Evolutionary conservation across 2,888 invertebrate genomes (phyloP).

Genomic region (Blera fallax): DNA sequence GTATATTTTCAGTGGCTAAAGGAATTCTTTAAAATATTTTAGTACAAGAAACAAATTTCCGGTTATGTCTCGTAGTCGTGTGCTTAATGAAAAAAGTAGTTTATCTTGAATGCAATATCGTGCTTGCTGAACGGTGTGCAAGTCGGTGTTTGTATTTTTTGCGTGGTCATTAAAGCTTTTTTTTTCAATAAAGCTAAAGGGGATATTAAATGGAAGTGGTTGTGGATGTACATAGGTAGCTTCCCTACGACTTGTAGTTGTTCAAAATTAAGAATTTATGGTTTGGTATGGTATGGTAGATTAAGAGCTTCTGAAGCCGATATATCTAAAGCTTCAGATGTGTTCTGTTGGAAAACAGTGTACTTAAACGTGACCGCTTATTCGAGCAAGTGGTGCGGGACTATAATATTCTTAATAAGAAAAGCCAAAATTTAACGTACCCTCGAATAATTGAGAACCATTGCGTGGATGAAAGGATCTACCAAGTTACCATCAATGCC

Average conservation of each 20-base stretch:
- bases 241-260: not conserved
- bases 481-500: no score
- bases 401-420: no score
- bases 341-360: no score
- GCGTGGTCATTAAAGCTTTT: not conserved
- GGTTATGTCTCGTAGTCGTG: constrained; percentile 7
- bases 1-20: constrained; percentile 12
- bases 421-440: no score
- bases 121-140: not conserved
- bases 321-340: no score
- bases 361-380: no score
- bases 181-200: no score
- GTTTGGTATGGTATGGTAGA: not conserved
- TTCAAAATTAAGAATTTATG: not conserved
- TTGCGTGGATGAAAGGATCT: no score
- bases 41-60: constrained; percentile 4
- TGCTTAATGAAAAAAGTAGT: not conserved
- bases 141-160: not conserved
- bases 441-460: no score
- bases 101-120: not conserved
- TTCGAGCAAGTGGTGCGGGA: no score
- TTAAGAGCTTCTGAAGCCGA: not conserved
- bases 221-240: not conserved
- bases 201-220: not conserved
- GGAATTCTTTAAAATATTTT: constrained; percentile 20